A percentile compares a stretch with the other conserved stretches of the same genome.
These are phyloP conservation scores for Holacanthella duospinosa DNA, from an alignment of 2,888 invertebrate genomes.

Conservation along the genomic window DNA sequence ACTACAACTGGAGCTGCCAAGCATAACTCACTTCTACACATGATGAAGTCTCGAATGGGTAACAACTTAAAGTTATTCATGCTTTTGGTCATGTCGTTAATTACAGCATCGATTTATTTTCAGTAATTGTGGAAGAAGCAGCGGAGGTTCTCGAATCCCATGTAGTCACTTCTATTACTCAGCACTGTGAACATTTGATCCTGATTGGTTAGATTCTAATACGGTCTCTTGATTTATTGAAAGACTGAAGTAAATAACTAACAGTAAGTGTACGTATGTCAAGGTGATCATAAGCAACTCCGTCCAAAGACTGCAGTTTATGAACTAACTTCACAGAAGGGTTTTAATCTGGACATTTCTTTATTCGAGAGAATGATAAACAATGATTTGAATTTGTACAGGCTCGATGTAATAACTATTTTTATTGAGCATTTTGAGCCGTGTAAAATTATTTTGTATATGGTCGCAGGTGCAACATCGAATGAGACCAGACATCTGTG, in stretches of 20 bases:
- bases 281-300: constrained; percentile 71
- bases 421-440: too few species aligned
- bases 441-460: too few species aligned
- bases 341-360: constrained; percentile 62
- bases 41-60: constrained; percentile 55
- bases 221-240: background rate
- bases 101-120: too few species aligned
- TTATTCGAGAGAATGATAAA: constrained; percentile 70
- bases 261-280: too few species aligned
- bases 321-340: constrained; percentile 52
- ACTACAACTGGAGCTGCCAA: constrained; percentile 69
- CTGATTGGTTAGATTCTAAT: too few species aligned
- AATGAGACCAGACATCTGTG: constrained; percentile 59
- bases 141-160: constrained; percentile 79
- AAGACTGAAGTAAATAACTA: too few species aligned
- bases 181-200: constrained; percentile 65
- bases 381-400: constrained; percentile 52
- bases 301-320: constrained; percentile 61
- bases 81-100: too few species aligned
- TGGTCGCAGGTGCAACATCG: constrained; percentile 46
- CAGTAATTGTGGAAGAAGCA: constrained; percentile 73
- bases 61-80: constrained; percentile 35
- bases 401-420: constrained; percentile 37
- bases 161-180: constrained; percentile 61
- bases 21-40: constrained; percentile 51